These are phyloP conservation scores for Cryptoblepharus egeriae DNA, from an alignment of 2,797 vertebrate genomes.

Conservation along the genomic window DNA sequence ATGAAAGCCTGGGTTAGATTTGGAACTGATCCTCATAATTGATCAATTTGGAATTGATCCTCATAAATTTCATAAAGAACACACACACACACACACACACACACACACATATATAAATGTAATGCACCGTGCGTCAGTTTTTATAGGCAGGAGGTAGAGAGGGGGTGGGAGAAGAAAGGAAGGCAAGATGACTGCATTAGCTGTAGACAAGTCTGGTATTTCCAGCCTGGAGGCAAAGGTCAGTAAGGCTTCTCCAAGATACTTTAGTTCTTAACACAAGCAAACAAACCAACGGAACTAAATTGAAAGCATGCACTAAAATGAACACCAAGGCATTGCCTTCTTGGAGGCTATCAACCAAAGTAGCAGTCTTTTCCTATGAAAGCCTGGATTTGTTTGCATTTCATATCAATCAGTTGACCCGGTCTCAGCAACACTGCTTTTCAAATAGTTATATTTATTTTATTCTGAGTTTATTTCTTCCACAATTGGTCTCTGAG, in stretches of 20 bases:
- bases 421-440: slow-evolving; percentile 24
- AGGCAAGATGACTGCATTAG: neutral
- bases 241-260: neutral
- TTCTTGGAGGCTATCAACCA: neutral
- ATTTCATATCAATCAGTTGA: slow-evolving; percentile 34
- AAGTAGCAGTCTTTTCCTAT: slow-evolving; percentile 5
- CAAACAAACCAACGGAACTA: neutral
- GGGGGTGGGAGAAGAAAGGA: too few relatives aligned
- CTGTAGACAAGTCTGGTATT: neutral
- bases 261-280: slow-evolving; percentile 6
- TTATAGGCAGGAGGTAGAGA: too few relatives aligned
- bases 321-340: neutral
- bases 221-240: neutral
- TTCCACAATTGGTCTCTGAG: slow-evolving; percentile 32
- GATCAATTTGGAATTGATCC: too few relatives aligned
- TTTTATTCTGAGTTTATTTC: slow-evolving; percentile 34
- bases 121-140: neutral
- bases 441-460: slow-evolving; percentile 38
- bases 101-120: neutral
- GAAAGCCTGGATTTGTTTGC: slow-evolving; percentile 32
- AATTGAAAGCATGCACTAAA: neutral
- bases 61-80: too few relatives aligned
- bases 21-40: too few relatives aligned
- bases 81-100: too few relatives aligned
- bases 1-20: too few relatives aligned